Evolutionary conservation across 2,113 vertebrate species (phyloP).

Genomic region (Noturus placidus): DNA sequence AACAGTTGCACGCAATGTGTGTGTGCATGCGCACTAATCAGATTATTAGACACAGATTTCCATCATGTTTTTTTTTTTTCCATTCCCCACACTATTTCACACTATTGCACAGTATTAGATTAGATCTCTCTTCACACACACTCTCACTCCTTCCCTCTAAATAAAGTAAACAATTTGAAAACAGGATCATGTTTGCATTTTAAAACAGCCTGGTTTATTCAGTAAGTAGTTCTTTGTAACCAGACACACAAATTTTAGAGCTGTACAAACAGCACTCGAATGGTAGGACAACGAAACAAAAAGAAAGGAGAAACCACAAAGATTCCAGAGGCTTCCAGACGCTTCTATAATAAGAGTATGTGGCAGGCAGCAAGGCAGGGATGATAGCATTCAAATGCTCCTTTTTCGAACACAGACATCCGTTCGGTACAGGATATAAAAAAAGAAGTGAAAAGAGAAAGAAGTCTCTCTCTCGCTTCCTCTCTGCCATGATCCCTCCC

Average conservation of each 20-base stretch:
- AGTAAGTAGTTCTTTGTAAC: slow-evolving; percentile 9
- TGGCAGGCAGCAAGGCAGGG: slow-evolving; percentile 48
- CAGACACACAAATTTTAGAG: neutral
- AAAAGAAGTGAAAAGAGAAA: neutral
- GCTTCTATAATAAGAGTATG: slow-evolving; percentile 63
- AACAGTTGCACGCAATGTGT: neutral
- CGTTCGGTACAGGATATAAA: slow-evolving; percentile 1
- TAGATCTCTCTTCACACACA: slow-evolving; percentile 55
- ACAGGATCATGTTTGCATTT: neutral
- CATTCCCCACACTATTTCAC: slow-evolving; percentile 36
- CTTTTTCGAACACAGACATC: slow-evolving; percentile 1
- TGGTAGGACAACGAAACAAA: slow-evolving; percentile 52
- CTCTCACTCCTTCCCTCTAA: neutral
- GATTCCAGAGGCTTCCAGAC: slow-evolving; percentile 68
- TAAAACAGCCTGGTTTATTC: slow-evolving; percentile 15
- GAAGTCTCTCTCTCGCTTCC: neutral
- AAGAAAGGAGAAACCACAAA: slow-evolving; percentile 67
- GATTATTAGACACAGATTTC: slow-evolving; percentile 23
- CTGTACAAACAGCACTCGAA: slow-evolving; percentile 13
- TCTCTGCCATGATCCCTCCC: slow-evolving; percentile 13
- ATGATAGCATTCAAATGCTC: slow-evolving; percentile 36
- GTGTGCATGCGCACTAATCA: slow-evolving; percentile 3
- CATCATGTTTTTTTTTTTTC: slow-evolving; percentile 24
- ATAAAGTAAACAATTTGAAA: neutral
- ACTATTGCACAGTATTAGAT: slow-evolving; percentile 49